Evolutionary conservation across 2,888 invertebrate species (phyloP), one percentile per base, ranked within the genome.

Genomic region (Netelia fuscicornis): DNA sequence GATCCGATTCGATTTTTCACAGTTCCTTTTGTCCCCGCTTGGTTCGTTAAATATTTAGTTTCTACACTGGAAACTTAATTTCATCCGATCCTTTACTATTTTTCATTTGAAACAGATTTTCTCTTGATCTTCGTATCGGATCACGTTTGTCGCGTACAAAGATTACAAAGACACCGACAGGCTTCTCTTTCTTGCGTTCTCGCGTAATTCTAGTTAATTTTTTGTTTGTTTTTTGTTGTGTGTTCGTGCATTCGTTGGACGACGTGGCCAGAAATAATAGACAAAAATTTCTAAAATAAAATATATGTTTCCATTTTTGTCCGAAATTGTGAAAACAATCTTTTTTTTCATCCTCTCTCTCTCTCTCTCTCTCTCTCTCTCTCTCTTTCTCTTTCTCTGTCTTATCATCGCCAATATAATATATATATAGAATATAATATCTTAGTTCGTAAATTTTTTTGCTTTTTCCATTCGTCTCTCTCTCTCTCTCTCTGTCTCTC

Each of bases 351-450:
- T 62, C 48, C 64, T 48, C 72, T 72, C 52, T 71, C 64, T 75
- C 56, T 71, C 52, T 56, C 56, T 68, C 30, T 75, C 67, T 62
- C 78, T 58, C 37, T 81, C 58, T 48, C 52, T 56, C 56, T 68
- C 30, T 75, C 67, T 62, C 78, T 58, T 48, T 81, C 58, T 48
- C 64, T 54, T 10, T 52, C 72, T 64, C 71, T 78, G 79, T 83
- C 82, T 71, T 74, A 78, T 64, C 67, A 68, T 78, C 84, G 72
- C 83, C 80, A 67, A 86, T 86, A 78, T 85, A 79, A 86, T 84
- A 83, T 80, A 87, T 88, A 85, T 88, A 84, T 85, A 86, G 86
- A 88, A 86, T 87, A 89, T 88, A 87, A 86, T 88, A 89, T 89
- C 88, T 90, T 87, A 88, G 86, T 81, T 86, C 86, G 84, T 86